Percentiles rank a stretch among this genome's conserved stretches.
These are phyloP conservation scores for Hyperoplus lanceolatus DNA, from an alignment of 2,797 vertebrate genomes.

Conservation along the genomic window DNA sequence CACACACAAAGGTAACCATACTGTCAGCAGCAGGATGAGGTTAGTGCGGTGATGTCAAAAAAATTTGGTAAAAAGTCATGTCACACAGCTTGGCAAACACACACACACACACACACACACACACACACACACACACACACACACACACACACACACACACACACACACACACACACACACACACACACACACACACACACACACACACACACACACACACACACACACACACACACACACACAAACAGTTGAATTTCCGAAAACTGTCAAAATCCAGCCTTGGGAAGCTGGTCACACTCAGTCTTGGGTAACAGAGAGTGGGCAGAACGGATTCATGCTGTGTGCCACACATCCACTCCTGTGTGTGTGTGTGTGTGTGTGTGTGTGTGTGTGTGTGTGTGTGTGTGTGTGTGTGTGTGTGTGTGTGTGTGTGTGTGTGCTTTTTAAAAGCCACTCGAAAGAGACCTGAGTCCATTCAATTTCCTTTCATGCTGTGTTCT, in stretches of 20 bases:
- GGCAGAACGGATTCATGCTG: conserved; percentile 58
- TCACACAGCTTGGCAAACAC: conserved; percentile 30
- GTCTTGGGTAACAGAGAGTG: conserved; percentile 66
- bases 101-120: conserved; percentile 14
- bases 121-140: conserved; percentile 14
- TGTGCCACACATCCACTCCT: conserved; percentile 55
- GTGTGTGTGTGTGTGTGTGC: conserved; percentile 26
- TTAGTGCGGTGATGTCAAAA: conserved; percentile 37
- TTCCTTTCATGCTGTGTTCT: conserved; percentile 64
- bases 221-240: conserved; percentile 20
- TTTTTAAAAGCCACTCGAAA: conserved; percentile 54
- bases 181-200: too few species aligned
- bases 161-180: too few species aligned
- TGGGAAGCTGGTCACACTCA: conserved; percentile 76
- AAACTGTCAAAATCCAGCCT: conserved; percentile 65
- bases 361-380: conserved; percentile 34
- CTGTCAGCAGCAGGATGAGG: conserved; percentile 34
- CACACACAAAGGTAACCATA: conserved; percentile 8
- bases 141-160: conserved; percentile 26
- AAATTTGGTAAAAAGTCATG: conserved; percentile 33
- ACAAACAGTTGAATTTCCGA: conserved; percentile 16
- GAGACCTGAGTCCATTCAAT: conserved; percentile 60
- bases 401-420: conserved; percentile 19
- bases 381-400: conserved; percentile 26
- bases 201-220: neutral